Percentiles rank a stretch among this genome's conserved stretches.
Conservation (phyloP, 1,140 invertebrate species). For the Choristoneura fumiferana region DNA sequence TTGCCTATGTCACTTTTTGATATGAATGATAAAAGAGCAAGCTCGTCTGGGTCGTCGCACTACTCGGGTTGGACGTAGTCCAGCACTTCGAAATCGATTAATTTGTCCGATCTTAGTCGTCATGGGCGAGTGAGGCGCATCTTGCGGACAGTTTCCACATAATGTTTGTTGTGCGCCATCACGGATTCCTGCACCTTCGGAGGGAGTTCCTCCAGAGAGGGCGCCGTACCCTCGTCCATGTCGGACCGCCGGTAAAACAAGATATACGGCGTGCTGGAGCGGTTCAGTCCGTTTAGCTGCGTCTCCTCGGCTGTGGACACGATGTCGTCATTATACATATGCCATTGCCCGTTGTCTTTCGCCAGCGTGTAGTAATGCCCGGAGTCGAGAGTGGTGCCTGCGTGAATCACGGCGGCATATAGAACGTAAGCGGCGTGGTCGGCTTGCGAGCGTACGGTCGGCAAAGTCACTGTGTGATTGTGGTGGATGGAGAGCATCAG, state of each 20-base stretch:
- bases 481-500: constrained; percentile 83
- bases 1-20: constrained; percentile 23
- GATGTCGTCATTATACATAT: constrained; percentile 88
- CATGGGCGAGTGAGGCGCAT: constrained; percentile 44
- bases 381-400: constrained; percentile 88
- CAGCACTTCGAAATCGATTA: constrained; percentile 48
- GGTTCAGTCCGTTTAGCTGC: constrained; percentile 82
- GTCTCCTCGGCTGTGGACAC: constrained; percentile 82
- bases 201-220: constrained; percentile 47
- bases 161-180: constrained; percentile 51
- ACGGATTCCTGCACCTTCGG: constrained; percentile 45
- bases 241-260: constrained; percentile 83
- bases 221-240: constrained; percentile 44
- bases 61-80: constrained; percentile 34
- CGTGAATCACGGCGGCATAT: constrained; percentile 91
- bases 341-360: constrained; percentile 85
- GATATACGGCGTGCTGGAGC: constrained; percentile 90
- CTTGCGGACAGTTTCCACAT: constrained; percentile 43
- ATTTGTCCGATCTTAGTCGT: constrained; percentile 55
- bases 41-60: background rate
- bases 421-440: constrained; percentile 81
- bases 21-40: background rate
- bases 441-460: constrained; percentile 66
- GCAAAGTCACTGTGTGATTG: constrained; percentile 80
- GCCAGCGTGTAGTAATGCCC: constrained; percentile 94